A percentile compares a stretch with the other conserved stretches of the same genome.
Conservation (phyloP, 1,140 invertebrate species). For the Drosophila mayri region DNA sequence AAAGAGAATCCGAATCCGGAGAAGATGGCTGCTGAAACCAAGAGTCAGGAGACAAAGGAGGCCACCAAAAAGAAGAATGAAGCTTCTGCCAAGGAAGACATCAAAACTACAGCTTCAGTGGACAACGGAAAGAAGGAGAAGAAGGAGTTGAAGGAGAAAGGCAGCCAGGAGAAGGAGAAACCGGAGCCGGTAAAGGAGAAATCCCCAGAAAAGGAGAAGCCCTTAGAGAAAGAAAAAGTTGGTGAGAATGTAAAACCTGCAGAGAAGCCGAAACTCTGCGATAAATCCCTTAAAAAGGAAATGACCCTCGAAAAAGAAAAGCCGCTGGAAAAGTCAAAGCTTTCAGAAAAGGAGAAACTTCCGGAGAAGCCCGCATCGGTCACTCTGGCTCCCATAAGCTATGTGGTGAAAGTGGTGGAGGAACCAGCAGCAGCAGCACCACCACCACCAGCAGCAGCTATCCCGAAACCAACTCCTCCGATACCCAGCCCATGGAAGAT, state of each 20-base stretch:
- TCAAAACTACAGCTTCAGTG: not conserved
- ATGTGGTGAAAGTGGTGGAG: conserved; percentile 20
- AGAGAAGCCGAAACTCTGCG: conserved; percentile 12
- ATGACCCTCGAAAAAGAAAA: conserved; percentile 11
- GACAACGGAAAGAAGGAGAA: conserved; percentile 27
- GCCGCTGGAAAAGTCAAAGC: not conserved
- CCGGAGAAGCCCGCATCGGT: not conserved
- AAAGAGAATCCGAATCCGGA: not conserved
- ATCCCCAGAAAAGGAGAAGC: not conserved
- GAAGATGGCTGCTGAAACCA: not conserved
- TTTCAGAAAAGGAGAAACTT: conserved; percentile 1
- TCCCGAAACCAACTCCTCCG: not conserved
- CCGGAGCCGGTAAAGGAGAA: conserved; percentile 13
- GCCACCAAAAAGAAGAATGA: not conserved
- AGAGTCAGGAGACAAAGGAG: not conserved
- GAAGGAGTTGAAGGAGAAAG: conserved; percentile 17
- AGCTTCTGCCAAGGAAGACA: not conserved
- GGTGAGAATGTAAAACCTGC: conserved; percentile 5
- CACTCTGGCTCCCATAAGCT: not conserved
- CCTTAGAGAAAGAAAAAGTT: not conserved
- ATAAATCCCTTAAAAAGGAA: conserved; percentile 16
- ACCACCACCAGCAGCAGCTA: too few species aligned
- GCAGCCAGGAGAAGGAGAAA: conserved; percentile 13
- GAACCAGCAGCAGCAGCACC: not conserved
- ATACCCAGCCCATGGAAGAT: conserved; percentile 28